These are phyloP conservation scores for Malurus melanocephalus DNA, from an alignment of 2,113 vertebrate genomes.

Conservation along the genomic window DNA sequence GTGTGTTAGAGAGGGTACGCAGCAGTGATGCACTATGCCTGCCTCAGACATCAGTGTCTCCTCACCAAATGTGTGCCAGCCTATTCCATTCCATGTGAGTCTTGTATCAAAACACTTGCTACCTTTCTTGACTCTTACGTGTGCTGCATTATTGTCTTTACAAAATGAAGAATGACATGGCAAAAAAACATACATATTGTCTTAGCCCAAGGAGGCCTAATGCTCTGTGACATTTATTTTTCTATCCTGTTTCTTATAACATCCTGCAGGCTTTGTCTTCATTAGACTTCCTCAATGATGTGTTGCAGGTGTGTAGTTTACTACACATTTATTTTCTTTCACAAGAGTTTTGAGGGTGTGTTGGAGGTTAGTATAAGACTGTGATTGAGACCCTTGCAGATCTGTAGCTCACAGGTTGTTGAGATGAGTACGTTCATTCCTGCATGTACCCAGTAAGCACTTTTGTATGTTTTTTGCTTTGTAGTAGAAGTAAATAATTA, in stretches of 20 bases:
- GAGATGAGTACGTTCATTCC: background rate
- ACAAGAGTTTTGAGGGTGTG: rapidly evolving
- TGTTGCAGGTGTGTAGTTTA: background rate
- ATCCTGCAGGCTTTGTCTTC: background rate
- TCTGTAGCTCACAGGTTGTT: background rate
- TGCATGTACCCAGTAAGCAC: background rate
- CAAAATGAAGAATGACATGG: background rate
- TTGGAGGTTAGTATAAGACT: background rate
- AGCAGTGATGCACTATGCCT: background rate
- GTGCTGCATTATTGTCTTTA: background rate
- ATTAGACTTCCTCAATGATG: background rate
- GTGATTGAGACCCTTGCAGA: background rate
- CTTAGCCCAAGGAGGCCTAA: background rate
- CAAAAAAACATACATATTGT: background rate
- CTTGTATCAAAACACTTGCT: background rate
- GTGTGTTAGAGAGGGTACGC: background rate
- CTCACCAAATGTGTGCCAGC: background rate
- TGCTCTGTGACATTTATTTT: background rate
- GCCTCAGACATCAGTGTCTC: background rate
- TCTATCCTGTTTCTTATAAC: background rate
- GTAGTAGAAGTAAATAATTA: background rate
- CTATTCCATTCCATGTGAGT: background rate
- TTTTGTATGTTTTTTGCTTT: background rate
- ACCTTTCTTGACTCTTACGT: background rate
- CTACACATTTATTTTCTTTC: background rate